Percentiles rank a stretch among this genome's conserved stretches.
phyloP scores from a whole-genome alignment of 1,140 invertebrate genomes.

The Zaprionus inermis region DNA sequence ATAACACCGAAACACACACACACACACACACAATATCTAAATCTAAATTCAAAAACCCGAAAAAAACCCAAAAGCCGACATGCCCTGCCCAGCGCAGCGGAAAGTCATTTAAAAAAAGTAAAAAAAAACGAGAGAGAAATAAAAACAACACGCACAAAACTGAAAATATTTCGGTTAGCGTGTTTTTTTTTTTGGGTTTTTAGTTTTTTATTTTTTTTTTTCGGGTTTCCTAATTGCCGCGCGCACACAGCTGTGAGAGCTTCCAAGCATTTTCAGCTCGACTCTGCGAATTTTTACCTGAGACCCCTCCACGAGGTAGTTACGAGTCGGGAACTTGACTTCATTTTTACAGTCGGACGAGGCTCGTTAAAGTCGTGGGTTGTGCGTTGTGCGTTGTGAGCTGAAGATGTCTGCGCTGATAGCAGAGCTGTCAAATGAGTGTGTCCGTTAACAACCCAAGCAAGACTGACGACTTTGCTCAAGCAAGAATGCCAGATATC shows the following conservation, averaged over 20 bases:
- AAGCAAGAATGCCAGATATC: constrained; percentile 11
- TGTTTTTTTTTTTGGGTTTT: neutral
- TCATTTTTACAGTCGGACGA: constrained; percentile 46
- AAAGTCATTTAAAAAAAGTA: constrained; percentile 67
- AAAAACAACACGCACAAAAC: constrained; percentile 13
- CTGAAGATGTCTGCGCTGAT: constrained; percentile 52
- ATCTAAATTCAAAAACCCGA: constrained; percentile 36
- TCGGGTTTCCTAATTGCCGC: constrained; percentile 46
- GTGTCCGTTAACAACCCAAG: constrained; percentile 16
- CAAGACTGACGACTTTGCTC: neutral
- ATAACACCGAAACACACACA: constrained; percentile 57
- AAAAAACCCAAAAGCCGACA: constrained; percentile 42
- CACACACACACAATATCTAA: constrained; percentile 22
- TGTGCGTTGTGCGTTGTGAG: constrained; percentile 25
- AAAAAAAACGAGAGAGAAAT: constrained; percentile 9
- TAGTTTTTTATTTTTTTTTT: constrained; percentile 19
- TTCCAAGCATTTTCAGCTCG: constrained; percentile 29
- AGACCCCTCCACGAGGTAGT: neutral
- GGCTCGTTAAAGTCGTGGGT: constrained; percentile 34
- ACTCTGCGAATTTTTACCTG: constrained; percentile 53
- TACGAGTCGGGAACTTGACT: constrained; percentile 33
- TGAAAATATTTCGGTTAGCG: constrained; percentile 22
- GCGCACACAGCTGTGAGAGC: constrained; percentile 35
- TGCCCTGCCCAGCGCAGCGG: constrained; percentile 68
- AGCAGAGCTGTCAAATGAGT: constrained; percentile 45